Base-by-base conservation (phyloP, 2,113 vertebrate species). In the Boleophthalmus pectinirostris region DNA sequence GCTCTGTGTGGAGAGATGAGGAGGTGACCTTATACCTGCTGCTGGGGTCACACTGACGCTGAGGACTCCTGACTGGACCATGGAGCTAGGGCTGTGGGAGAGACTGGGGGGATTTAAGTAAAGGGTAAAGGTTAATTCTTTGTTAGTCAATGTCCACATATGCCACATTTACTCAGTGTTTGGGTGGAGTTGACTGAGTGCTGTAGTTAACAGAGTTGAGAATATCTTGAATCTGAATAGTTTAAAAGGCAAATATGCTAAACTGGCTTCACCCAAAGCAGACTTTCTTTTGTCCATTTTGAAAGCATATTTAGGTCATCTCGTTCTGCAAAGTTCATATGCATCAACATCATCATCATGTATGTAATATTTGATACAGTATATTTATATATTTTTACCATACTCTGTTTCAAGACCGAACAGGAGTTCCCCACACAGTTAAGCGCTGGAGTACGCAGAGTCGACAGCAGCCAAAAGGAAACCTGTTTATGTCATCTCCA, bases 21-120 rank as follows among this genome's bases (percentile, higher is more conserved):
- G 81, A 83, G 87, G 88, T 73, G 74, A 33, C n/a, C 85, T 87
- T 90, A 90, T 82, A 90, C 88, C 87, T 89, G 84, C 74, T 79
- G 74, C 82, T 84, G 77, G 86, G 85, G 84, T 87, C 81, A 75
- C 74, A 57, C 73, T 78, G 81, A 75, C 82, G 74, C 77, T 78
- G 79, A 85, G 83, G 68, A 9, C 73, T 70, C 58, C 74, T 23
- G 57, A 87, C 68, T 70, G 78, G 75, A 66, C 29, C 68, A 53
- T 54, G 29, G 29, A 49, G 51, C 29, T 54, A 46, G 64, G 29
- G 46, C 53, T 68, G 12, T 3, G 20, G 33, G 20, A n/a, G 20
- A 57, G 2, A 47, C n/a, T 46, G 64, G 77, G 46, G 33, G 16
- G 45, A 10, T 45, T 23, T 2, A 12, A 18, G 13, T 9, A 78